These are phyloP conservation scores for Drosophila maculinotata DNA, from an alignment of 2,888 invertebrate species.

Conservation along the genomic window DNA sequence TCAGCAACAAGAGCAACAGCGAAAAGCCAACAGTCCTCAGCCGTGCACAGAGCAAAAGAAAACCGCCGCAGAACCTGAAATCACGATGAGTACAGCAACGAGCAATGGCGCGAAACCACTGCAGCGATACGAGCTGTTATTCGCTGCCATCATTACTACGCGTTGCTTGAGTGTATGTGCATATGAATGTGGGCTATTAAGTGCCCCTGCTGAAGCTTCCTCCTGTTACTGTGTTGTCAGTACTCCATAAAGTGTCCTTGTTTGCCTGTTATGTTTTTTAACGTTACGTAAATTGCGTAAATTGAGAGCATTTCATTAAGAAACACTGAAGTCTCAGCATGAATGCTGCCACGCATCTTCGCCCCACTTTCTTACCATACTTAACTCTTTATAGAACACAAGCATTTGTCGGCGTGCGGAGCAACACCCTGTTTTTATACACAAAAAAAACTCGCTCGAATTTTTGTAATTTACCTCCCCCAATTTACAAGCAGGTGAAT, in stretches of 20 bases:
- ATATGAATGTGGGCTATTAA: slow-evolving; percentile 34
- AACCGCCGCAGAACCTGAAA: slow-evolving; percentile 65
- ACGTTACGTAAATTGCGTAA: slow-evolving; percentile 70
- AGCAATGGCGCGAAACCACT: slow-evolving; percentile 16
- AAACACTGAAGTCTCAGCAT: slow-evolving; percentile 52
- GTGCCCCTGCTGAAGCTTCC: slow-evolving; percentile 22
- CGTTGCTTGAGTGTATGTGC: slow-evolving; percentile 5
- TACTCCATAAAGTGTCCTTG: slow-evolving; percentile 47
- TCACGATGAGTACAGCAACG: slow-evolving; percentile 41
- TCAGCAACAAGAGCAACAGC: slow-evolving; percentile 19
- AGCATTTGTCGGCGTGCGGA: no score
- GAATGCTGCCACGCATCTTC: slow-evolving; percentile 32
- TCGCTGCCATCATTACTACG: slow-evolving; percentile 32
- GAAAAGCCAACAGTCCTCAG: no score
- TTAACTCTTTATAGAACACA: slow-evolving; percentile 49
- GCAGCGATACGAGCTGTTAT: slow-evolving; percentile 9
- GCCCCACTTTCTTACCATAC: not conserved
- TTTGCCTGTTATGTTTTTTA: slow-evolving; percentile 67
- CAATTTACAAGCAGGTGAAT: no score
- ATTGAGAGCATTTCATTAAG: slow-evolving; percentile 71
- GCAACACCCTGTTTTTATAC: no score
- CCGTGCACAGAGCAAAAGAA: no score
- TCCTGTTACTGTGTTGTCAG: slow-evolving; percentile 1
- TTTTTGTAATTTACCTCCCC: no score
- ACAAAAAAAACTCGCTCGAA: no score